Base-by-base conservation (phyloP, 1,140 invertebrate genomes). In the Diplogasteroides magnus region DNA sequence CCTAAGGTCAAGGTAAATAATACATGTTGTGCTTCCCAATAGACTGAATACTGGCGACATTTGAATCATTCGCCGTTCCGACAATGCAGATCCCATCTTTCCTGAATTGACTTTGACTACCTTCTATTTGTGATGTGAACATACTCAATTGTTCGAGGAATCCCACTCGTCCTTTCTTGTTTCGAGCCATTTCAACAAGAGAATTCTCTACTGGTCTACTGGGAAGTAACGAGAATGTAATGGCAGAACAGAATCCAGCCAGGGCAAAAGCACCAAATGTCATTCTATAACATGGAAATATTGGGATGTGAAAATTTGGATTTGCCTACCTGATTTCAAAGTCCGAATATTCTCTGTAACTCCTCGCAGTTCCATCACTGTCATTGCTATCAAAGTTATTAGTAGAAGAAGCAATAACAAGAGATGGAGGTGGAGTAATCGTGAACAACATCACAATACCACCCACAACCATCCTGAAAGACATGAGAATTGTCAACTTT, bases 231-330 rank as follows among this genome's bases (percentile, higher is more conserved):
- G 57, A 31, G 59, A 72, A 72, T 2, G 48, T 72, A 28, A 72
- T 60, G 48, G 58, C 67, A 23, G 67, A 64, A 15, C 61, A 1
- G 13, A 67, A 48, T 0, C 64, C 61, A 13, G 62, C 59, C 25
- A 23, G 58, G 1, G 65, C 59, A 60, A 72, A 68, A 2, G 70
- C 70, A 13, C 70, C 67, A 56, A 67, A 72, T 64, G 67, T 72
- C 0, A 61, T 29, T 26, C 29, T 19, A 27, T 67, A 48, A n/a
- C n/a, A n/a, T n/a, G n/a, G n/a, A n/a, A n/a, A n/a, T n/a, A n/a
- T n/a, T n/a, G n/a, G n/a, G n/a, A n/a, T n/a, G n/a, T n/a, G n/a
- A n/a, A n/a, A n/a, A n/a, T n/a, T n/a, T n/a, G n/a, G n/a, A n/a
- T n/a, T n/a, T n/a, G n/a, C n/a, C n/a, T n/a, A 48, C 37, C 37